Percentiles rank a stretch among this genome's conserved stretches.
phyloP scores from a whole-genome alignment of 2,113 vertebrate genomes.

The Chrysemys picta region DNA sequence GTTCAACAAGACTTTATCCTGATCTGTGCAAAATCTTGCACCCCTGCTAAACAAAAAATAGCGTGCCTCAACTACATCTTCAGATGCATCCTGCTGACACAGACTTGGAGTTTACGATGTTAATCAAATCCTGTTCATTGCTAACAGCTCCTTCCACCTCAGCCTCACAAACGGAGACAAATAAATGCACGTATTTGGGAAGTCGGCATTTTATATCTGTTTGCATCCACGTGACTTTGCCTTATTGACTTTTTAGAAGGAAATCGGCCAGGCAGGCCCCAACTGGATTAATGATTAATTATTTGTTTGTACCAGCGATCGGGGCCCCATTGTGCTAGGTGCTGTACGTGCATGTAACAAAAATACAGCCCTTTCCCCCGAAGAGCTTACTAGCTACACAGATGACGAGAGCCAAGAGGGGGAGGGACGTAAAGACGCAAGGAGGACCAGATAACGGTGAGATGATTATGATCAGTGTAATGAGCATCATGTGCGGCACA shows the following conservation, averaged over 20 bases:
- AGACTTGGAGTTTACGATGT: conserved; percentile 73
- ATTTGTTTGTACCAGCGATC: conserved; percentile 3
- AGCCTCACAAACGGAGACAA: conserved; percentile 54
- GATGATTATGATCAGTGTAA: not conserved
- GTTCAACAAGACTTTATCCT: not conserved
- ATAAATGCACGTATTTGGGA: conserved; percentile 50
- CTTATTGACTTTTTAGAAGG: conserved; percentile 57
- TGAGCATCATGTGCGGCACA: rapidly evolving
- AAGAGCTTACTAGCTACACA: not conserved
- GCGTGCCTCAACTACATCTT: conserved; percentile 58
- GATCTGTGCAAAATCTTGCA: not conserved
- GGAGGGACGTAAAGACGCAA: not conserved
- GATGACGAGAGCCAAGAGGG: not conserved
- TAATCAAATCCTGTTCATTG: conserved; percentile 68
- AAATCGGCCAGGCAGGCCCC: conserved; percentile 30
- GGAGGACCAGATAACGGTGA: not conserved
- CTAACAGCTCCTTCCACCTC: conserved; percentile 65
- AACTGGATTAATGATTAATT: conserved; percentile 45
- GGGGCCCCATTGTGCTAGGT: not conserved
- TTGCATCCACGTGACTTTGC: conserved; percentile 23
- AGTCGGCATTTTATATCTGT: conserved; percentile 66
- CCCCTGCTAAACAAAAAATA: not conserved
- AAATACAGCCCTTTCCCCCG: not conserved
- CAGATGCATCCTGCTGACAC: conserved; percentile 67
- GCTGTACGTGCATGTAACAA: not conserved